phyloP scores from a whole-genome alignment of 2,113 vertebrate genomes.

The Cranoglanis bouderius region DNA sequence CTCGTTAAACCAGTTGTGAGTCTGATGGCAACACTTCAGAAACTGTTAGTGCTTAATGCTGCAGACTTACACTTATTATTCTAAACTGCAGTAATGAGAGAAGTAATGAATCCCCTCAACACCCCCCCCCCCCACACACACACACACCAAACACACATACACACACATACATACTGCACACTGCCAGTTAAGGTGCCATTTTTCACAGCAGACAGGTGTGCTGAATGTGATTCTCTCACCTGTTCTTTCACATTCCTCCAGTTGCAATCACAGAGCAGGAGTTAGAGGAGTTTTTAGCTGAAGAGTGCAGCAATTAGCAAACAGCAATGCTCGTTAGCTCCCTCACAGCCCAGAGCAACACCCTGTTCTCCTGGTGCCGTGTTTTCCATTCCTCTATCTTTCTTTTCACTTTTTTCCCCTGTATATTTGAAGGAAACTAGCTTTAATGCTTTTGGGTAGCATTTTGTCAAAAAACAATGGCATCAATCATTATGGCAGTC shows the following conservation, averaged over 20 bases:
- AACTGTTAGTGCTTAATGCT: conserved; percentile 2
- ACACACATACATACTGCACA: neutral
- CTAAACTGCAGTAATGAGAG: conserved; percentile 20
- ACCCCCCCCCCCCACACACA: neutral
- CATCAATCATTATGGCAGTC: neutral
- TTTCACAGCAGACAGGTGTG: conserved; percentile 48
- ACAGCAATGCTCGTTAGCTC: conserved; percentile 37
- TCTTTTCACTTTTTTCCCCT: neutral
- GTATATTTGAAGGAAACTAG: neutral
- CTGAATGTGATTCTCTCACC: conserved; percentile 49
- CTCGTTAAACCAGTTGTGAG: neutral
- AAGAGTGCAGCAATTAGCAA: conserved; percentile 39
- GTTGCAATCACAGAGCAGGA: conserved; percentile 39
- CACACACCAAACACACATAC: neutral
- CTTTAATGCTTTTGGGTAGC: neutral
- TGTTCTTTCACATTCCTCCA: conserved; percentile 40
- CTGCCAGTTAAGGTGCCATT: conserved; percentile 56
- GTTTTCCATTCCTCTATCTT: conserved; percentile 1
- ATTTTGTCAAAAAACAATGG: neutral
- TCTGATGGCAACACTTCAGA: neutral
- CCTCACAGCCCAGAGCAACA: conserved; percentile 40
- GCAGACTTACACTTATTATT: conserved; percentile 6
- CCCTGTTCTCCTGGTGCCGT: conserved; percentile 31
- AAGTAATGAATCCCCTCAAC: conserved; percentile 10
- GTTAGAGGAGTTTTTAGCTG: conserved; percentile 30